phyloP scores from a whole-genome alignment of 2,113 vertebrate species.

The Chlamydotis undulata region DNA sequence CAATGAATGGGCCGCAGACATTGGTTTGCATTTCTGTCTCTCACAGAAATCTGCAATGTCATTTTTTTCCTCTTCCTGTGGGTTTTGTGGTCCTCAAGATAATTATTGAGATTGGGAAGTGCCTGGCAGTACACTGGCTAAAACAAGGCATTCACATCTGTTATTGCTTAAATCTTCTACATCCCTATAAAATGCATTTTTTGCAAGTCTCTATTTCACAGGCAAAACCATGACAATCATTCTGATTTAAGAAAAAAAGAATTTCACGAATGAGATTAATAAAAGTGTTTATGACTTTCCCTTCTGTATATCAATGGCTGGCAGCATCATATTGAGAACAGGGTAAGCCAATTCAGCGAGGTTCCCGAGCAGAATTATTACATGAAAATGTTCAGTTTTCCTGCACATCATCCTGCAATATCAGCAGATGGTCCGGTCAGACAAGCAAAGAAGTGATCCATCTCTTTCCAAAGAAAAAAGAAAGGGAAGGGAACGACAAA shows the following conservation, averaged over 20 bases:
- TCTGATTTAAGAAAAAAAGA: neutral
- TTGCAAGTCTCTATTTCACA: neutral
- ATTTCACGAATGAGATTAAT: neutral
- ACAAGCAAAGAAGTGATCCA: neutral
- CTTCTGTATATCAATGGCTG: neutral
- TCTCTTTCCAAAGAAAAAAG: neutral
- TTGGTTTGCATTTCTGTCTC: neutral
- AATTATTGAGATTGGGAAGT: neutral
- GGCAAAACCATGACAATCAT: neutral
- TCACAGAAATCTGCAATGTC: neutral
- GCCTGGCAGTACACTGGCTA: slow-evolving; percentile 16
- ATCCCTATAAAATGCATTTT: neutral
- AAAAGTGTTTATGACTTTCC: neutral
- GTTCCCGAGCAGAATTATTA: neutral
- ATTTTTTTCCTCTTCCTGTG: slow-evolving; percentile 10
- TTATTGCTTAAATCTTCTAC: neutral
- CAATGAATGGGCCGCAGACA: neutral
- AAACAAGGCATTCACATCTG: slow-evolving; percentile 15
- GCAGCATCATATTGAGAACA: neutral
- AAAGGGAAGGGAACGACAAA: neutral
- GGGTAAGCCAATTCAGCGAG: neutral
- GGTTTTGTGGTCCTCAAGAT: slow-evolving; percentile 12
- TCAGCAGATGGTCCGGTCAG: neutral
- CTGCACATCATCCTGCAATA: neutral
- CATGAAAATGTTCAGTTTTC: neutral